These are phyloP conservation scores for Laterallus jamaicensis DNA, from an alignment of 2,113 vertebrate genomes.

Conservation along the genomic window DNA sequence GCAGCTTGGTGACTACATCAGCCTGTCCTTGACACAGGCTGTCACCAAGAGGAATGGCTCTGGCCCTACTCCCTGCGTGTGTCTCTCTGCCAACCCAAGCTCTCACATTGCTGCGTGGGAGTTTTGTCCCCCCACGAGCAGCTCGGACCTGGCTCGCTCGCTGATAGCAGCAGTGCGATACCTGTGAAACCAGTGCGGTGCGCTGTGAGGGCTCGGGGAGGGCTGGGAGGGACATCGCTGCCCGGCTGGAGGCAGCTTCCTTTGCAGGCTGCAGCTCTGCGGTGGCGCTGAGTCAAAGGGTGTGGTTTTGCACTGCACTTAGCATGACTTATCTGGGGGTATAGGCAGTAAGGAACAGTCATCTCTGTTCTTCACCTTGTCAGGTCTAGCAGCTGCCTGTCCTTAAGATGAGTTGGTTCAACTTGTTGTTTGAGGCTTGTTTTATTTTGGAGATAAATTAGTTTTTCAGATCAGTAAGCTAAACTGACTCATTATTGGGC, in stretches of 20 bases:
- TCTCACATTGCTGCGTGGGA: fast-evolving
- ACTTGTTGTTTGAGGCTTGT: background rate
- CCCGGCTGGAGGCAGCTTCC: background rate
- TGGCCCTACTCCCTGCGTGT: too few species aligned
- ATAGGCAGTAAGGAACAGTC: background rate
- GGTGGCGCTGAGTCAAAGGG: fast-evolving
- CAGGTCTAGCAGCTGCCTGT: background rate
- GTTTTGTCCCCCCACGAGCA: background rate
- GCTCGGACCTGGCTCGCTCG: background rate
- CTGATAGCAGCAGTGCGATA: background rate
- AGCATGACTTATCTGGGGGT: background rate
- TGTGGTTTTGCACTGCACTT: background rate
- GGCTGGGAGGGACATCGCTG: background rate
- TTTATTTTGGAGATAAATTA: background rate
- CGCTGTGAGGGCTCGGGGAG: fast-evolving
- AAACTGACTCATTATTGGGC: background rate
- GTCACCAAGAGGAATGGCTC: background rate
- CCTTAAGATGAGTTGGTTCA: background rate
- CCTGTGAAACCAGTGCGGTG: background rate
- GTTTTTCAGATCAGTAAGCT: background rate
- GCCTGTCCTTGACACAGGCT: background rate
- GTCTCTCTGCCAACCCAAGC: fast-evolving
- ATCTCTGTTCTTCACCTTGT: background rate
- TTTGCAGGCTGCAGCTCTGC: fast-evolving
- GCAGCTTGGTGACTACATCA: background rate